Base-by-base conservation (phyloP, 2,888 invertebrate species). In the Tiphia femorata region DNA sequence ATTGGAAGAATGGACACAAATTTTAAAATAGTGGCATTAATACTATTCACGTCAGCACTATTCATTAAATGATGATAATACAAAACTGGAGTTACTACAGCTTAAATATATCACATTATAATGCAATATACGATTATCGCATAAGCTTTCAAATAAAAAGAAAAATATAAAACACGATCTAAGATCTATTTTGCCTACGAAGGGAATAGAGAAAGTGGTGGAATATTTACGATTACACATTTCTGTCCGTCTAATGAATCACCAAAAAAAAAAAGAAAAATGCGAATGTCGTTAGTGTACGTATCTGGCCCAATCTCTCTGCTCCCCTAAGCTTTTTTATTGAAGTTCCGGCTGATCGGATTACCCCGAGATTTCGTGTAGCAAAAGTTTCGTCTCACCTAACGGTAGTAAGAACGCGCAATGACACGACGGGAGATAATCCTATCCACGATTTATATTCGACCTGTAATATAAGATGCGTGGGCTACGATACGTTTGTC, bases 371-470 rank as follows among this genome's bases (percentile, higher is more conserved):
- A 69, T 64, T 73, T 66, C 67, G 19, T 52, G 54, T 42, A 47
- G 78, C 8, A 72, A 75, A 80, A 79, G 72, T 80, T 75, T 79
- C 65, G 76, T 72, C 76, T 33, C 17, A 40, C 21, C 42, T 14
- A 44, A 6, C 19, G 21, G n/a, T 33, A 33, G 33, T 33, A 33
- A 3, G 12, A 12, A n/a, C 12, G 12, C 33, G 33, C 33, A 33
- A 6, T 3, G 33, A 33, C 6, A 33, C 33, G 6, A 33, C 33
- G 29, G 12, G 12, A 29, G 2, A 5, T 29, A 29, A 29, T 29
- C 29, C 29, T 29, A 3, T 12, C 14, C 33, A n/a, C 14, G 1
- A 33, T 33, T 33, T 33, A 2, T 33, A 33, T 12, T 6, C 12
- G 12, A n/a, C 12, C 5, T 14, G 33, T n/a, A 33, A 6, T 4